Conservation (phyloP, 64 coral and sea anemone species). For the Pocillopora damicornis region DNA sequence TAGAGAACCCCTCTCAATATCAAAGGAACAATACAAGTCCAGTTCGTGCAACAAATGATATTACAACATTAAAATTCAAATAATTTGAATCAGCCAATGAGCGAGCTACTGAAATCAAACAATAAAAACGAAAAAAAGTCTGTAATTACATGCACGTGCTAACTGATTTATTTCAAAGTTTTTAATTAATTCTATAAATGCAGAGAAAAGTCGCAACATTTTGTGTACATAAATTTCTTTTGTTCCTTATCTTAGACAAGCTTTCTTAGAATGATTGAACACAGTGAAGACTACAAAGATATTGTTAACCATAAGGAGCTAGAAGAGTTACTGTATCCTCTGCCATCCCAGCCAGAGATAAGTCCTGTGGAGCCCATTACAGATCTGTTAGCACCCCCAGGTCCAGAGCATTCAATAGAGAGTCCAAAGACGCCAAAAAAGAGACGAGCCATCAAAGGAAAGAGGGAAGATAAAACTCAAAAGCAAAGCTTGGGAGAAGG, state of each 20-base stretch:
- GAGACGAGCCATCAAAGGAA: not conserved
- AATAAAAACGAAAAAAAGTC: too few species aligned
- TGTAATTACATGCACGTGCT: too few species aligned
- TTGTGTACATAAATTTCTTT: not conserved
- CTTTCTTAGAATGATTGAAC: conserved; percentile 22
- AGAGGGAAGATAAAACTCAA: not conserved
- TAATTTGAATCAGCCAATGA: too few species aligned
- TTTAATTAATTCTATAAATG: too few species aligned
- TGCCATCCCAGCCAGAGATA: not conserved
- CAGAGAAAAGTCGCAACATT: too few species aligned
- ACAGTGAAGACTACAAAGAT: not conserved
- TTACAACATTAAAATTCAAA: too few species aligned
- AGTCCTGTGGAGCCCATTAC: too few species aligned
- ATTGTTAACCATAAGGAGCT: conserved; percentile 6
- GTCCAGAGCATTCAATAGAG: not conserved
- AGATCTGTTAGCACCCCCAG: not conserved
- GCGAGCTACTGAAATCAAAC: too few species aligned
- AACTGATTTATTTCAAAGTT: too few species aligned
- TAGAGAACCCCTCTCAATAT: too few species aligned
- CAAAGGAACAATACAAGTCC: too few species aligned
- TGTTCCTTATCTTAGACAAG: not conserved
- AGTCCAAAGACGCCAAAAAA: conserved; percentile 38
- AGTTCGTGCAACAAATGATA: too few species aligned
- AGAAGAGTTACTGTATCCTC: conserved; percentile 9
- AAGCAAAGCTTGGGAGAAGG: not conserved